phyloP scores from a whole-genome alignment of 2,113 vertebrate genomes.

The Salvator merianae region DNA sequence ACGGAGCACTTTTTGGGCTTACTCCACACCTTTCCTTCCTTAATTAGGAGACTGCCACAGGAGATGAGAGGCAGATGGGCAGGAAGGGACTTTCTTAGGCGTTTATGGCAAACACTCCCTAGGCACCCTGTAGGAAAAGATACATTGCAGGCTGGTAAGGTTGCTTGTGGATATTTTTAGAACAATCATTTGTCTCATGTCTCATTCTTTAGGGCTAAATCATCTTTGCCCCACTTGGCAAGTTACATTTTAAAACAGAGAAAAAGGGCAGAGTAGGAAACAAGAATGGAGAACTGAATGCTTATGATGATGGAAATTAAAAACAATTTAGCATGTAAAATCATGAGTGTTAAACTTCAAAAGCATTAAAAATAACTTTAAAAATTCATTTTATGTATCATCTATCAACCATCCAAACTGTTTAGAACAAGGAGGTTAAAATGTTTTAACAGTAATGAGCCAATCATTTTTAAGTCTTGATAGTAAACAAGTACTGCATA shows the following conservation, averaged over 20 bases:
- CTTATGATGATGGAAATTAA: constrained; percentile 23
- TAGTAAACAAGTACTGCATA: constrained; percentile 48
- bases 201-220: not conserved
- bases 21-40: too few relatives aligned
- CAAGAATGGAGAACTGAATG: not conserved
- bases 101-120: too few relatives aligned
- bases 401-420: constrained; percentile 25
- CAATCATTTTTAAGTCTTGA: constrained; percentile 61
- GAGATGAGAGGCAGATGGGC: too few relatives aligned
- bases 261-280: not conserved
- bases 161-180: too few relatives aligned
- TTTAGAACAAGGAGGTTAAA: constrained; percentile 54
- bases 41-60: too few relatives aligned
- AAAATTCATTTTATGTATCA: constrained; percentile 26
- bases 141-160: too few relatives aligned
- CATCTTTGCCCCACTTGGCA: constrained; percentile 4
- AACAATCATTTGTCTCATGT: too few relatives aligned
- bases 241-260: constrained; percentile 19
- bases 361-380: constrained; percentile 54
- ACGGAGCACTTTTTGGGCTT: too few relatives aligned
- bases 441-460: constrained; percentile 56
- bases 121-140: too few relatives aligned
- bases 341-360: constrained; percentile 48
- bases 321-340: constrained; percentile 49
- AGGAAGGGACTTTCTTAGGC: too few relatives aligned